Base-by-base conservation (phyloP, 2,888 invertebrate species). In the Lissonota sp. region DNA sequence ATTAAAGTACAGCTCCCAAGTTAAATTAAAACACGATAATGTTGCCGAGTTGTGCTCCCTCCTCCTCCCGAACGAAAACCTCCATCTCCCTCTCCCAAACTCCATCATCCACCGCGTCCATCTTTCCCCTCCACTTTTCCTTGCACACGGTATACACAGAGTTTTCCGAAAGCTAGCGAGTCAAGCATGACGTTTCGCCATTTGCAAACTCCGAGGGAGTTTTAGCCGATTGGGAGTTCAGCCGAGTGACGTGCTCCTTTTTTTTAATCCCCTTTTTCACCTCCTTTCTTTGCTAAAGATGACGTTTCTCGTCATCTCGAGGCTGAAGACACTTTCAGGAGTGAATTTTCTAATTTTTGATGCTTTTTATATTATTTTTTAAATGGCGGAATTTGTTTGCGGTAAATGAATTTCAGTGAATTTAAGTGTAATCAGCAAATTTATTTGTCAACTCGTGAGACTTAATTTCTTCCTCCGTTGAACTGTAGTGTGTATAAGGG, bases 1-100 rank as follows among this genome's bases (percentile, higher is more conserved):
- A 91, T 91, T 91, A 91, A 91, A 91, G 91, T 91, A 89, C 89
- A 91, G 91, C 88, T 85, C 89, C 77, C 89, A 91, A 91, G 90
- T 91, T 91, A 91, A 91, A 91, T 91, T 91, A 91, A 91, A 91
- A 91, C 88, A 90, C 88, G 90, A 91, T 91, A 91, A 91, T 90
- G 90, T 91, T 90, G 87, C 89, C 87, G 86, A 85, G 84, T 76
- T 75, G 26, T 26, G 26, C 60, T 44, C 60, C 40, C 69, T 42
- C 40, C 69, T 42, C 40, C 12, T 8, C 12, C 46, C 8, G 3
- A 51, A 40, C 12, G 16, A 69, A 60, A 60, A 37, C 14, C 40
- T 55, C 44, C 55, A 60, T 69, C 55, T 53, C 67, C 55, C 76
- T 49, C 26, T n/a, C n/a, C n/a, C n/a, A n/a, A n/a, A n/a, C n/a